Evolutionary conservation across 2,888 invertebrate species (phyloP).

Genomic region (Tetranychus truncatus): DNA sequence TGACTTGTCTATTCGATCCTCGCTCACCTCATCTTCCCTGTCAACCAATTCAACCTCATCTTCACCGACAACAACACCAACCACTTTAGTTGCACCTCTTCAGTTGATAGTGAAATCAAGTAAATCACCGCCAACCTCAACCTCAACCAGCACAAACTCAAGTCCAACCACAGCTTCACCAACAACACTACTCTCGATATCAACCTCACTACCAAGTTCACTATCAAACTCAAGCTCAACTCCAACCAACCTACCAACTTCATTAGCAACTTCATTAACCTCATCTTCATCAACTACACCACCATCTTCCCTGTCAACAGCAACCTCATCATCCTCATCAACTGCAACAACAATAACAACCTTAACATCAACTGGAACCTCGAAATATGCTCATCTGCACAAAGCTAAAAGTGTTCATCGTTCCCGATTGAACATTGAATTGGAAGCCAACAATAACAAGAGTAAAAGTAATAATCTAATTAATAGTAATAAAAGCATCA

Average conservation of each 20-base stretch:
- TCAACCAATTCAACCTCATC: background rate
- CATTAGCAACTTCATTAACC: background rate
- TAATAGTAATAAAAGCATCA: background rate
- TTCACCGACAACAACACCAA: background rate
- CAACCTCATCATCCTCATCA: conserved; percentile 9
- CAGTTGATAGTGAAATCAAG: background rate
- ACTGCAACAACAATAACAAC: conserved; percentile 8
- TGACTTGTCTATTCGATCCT: conserved; percentile 46
- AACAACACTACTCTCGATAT: conserved; percentile 6
- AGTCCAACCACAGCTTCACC: conserved; percentile 19
- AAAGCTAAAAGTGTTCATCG: background rate
- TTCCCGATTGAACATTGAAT: background rate
- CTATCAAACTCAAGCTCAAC: background rate
- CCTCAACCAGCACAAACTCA: background rate
- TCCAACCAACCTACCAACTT: conserved; percentile 29
- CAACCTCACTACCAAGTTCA: conserved; percentile 1
- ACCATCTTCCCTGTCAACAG: conserved; percentile 10
- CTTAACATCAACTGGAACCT: background rate
- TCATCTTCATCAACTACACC: conserved; percentile 10
- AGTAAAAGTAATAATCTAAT: background rate
- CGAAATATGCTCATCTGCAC: background rate
- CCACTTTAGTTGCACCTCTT: too few species aligned
- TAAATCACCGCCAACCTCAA: background rate
- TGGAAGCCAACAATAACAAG: background rate
- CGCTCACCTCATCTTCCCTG: background rate